Conservation (phyloP, 1,140 invertebrate genomes). For the Drosophila melanica region DNA sequence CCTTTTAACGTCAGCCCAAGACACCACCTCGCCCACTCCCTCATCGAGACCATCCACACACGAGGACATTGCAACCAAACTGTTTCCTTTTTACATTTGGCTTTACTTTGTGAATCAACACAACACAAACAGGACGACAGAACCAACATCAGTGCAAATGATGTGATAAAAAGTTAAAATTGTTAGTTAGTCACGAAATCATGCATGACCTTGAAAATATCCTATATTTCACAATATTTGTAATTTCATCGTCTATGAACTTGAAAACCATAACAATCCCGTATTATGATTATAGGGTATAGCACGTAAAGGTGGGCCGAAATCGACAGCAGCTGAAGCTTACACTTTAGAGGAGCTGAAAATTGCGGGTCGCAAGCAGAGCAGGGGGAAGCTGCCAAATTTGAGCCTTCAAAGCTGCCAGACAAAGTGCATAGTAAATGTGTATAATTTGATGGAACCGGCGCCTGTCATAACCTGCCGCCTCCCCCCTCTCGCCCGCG, state of each 20-base stretch:
- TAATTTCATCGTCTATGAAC: too few species aligned
- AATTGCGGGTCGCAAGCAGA: neutral
- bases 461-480: constrained; percentile 47
- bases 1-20: constrained; percentile 57
- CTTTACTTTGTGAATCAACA: constrained; percentile 36
- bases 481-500: neutral
- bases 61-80: constrained; percentile 59
- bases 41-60: constrained; percentile 38
- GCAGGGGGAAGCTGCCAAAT: constrained; percentile 14
- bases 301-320: neutral
- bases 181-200: neutral
- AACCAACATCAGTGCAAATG: constrained; percentile 58
- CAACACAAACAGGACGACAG: constrained; percentile 24
- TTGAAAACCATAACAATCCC: neutral
- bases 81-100: constrained; percentile 66
- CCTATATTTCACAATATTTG: neutral
- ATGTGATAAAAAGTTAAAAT: constrained; percentile 71
- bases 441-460: constrained; percentile 68
- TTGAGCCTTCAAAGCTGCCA: constrained; percentile 10
- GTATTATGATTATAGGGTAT: neutral
- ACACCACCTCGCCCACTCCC: constrained; percentile 9
- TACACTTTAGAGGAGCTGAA: neutral
- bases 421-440: constrained; percentile 61
- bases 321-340: constrained; percentile 16
- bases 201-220: neutral